These are phyloP conservation scores for Coendou prehensilis DNA, from an alignment of 2,797 vertebrate genomes.

Conservation along the genomic window DNA sequence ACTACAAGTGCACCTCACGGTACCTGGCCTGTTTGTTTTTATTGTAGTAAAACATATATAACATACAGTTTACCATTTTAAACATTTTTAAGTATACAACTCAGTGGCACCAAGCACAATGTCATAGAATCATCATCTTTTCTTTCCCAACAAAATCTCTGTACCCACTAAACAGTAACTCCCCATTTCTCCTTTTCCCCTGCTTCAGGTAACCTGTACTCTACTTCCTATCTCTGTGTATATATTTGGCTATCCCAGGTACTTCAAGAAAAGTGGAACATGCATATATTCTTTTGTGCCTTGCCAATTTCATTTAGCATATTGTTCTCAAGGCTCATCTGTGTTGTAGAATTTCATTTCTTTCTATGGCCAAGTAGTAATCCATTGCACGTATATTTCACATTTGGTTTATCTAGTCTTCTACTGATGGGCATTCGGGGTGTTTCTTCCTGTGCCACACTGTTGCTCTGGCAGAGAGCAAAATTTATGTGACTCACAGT, in stretches of 20 bases:
- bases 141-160: background rate
- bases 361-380: background rate
- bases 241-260: background rate
- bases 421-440: background rate
- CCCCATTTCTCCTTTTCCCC: background rate
- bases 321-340: background rate
- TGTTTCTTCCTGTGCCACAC: background rate
- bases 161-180: background rate
- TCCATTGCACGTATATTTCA: background rate
- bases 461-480: background rate
- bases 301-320: background rate
- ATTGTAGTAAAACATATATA: background rate
- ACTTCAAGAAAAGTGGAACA: background rate
- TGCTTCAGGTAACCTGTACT: background rate
- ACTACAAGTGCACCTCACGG: too few relatives aligned
- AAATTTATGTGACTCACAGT: background rate
- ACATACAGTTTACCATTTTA: background rate
- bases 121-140: background rate
- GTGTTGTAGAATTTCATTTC: background rate
- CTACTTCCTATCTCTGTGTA: background rate
- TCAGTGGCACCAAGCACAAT: background rate
- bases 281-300: background rate
- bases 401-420: background rate
- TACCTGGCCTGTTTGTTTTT: background rate
- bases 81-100: background rate